Evolutionary conservation across 2,113 vertebrate species (phyloP).

Genomic region (Deroptyus accipitrinus): DNA sequence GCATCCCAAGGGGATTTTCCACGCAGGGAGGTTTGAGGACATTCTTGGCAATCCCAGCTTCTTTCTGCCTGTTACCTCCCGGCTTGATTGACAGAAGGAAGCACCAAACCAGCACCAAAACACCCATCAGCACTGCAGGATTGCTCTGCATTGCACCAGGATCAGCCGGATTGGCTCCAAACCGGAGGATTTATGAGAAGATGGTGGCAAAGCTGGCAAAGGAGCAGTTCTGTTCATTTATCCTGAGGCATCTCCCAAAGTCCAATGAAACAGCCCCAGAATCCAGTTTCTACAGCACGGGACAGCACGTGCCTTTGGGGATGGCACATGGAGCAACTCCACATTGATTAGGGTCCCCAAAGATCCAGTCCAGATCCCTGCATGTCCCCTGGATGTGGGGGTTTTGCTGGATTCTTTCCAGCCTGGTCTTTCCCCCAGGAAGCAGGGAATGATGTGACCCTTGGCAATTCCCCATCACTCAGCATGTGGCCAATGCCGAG

Average conservation of each 20-base stretch:
- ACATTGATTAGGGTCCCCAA: accelerated
- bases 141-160: accelerated
- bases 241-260: neutral
- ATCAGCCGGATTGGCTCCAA: neutral
- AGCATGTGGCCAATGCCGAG: accelerated
- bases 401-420: neutral
- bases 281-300: neutral
- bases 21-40: neutral
- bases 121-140: accelerated
- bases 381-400: neutral
- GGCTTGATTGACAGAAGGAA: neutral
- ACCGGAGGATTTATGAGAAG: neutral
- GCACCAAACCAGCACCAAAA: neutral
- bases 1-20: neutral
- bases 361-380: neutral
- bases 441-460: neutral
- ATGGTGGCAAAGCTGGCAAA: neutral
- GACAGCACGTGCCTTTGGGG: neutral
- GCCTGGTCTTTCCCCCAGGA: neutral
- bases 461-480: neutral
- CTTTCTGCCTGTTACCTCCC: neutral
- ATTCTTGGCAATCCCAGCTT: accelerated
- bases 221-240: neutral
- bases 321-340: accelerated
- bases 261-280: neutral